Conservation (phyloP, 2,888 invertebrate genomes). For the Hyppa rectilinea region DNA sequence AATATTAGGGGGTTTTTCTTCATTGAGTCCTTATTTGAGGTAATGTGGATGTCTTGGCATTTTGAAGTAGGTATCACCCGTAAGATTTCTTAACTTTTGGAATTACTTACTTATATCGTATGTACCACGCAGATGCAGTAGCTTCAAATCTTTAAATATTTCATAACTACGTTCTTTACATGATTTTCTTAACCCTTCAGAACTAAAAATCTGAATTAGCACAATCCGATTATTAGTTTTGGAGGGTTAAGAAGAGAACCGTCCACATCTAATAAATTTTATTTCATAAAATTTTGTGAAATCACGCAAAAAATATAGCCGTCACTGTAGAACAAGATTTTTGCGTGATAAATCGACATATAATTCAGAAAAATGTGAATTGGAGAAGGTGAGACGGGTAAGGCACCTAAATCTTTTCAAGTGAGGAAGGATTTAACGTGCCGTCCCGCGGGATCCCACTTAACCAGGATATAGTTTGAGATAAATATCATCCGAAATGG, state of each 20-base stretch:
- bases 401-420: slow-evolving; percentile 29
- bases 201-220: neutral
- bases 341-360: slow-evolving; percentile 10
- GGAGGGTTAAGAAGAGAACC: no score
- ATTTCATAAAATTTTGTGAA: neutral
- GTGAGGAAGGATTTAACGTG: slow-evolving; percentile 36
- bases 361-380: slow-evolving; percentile 15
- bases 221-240: no score
- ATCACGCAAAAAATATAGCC: neutral
- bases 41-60: neutral
- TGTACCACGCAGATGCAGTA: no score
- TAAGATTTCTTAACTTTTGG: neutral
- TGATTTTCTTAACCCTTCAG: neutral
- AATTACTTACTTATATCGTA: neutral
- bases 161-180: neutral
- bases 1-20: slow-evolving; percentile 15
- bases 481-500: slow-evolving; percentile 32
- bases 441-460: slow-evolving; percentile 32
- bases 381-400: slow-evolving; percentile 26
- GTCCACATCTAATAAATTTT: no score
- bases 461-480: slow-evolving; percentile 45
- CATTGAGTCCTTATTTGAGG: neutral
- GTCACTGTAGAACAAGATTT: neutral
- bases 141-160: neutral
- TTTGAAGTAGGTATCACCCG: neutral